These are phyloP conservation scores for Sinocyclocheilus maitianheensis DNA, from an alignment of 2,113 vertebrate genomes.

Conservation along the genomic window DNA sequence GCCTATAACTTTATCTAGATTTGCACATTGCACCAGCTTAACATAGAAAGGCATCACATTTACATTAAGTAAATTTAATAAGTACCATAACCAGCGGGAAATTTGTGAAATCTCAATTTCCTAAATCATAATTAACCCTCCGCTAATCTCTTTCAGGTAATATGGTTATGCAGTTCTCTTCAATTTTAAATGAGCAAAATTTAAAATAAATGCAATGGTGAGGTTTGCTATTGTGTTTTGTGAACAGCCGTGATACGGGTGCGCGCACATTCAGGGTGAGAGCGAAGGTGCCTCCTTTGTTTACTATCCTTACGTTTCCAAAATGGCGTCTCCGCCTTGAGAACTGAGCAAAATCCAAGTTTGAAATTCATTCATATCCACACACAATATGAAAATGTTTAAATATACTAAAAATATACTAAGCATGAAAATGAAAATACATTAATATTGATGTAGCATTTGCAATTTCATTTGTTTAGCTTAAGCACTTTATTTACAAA, in stretches of 20 bases:
- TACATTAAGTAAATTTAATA: neutral
- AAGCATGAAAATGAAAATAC: neutral
- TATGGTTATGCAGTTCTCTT: neutral
- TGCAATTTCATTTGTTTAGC: constrained; percentile 54
- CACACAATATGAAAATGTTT: neutral
- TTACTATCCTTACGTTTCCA: constrained; percentile 51
- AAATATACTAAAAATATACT: neutral
- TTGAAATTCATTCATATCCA: neutral
- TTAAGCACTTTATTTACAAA: constrained; percentile 87
- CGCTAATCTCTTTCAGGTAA: neutral
- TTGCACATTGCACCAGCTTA: neutral
- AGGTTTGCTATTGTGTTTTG: neutral
- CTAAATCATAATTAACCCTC: neutral
- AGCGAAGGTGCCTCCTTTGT: constrained; percentile 49
- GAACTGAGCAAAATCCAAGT: neutral
- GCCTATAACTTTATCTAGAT: neutral
- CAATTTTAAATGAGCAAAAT: neutral
- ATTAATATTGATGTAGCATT: constrained; percentile 4
- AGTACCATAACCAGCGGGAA: neutral
- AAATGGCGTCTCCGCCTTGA: constrained; percentile 52
- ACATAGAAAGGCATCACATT: neutral
- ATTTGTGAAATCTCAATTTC: neutral
- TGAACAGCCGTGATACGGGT: neutral
- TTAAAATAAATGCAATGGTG: neutral
- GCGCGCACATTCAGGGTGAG: constrained; percentile 21